Percentiles rank a stretch among this genome's conserved stretches.
Conservation (phyloP, 2,888 invertebrate genomes). For the Macroteleia sp. region DNA sequence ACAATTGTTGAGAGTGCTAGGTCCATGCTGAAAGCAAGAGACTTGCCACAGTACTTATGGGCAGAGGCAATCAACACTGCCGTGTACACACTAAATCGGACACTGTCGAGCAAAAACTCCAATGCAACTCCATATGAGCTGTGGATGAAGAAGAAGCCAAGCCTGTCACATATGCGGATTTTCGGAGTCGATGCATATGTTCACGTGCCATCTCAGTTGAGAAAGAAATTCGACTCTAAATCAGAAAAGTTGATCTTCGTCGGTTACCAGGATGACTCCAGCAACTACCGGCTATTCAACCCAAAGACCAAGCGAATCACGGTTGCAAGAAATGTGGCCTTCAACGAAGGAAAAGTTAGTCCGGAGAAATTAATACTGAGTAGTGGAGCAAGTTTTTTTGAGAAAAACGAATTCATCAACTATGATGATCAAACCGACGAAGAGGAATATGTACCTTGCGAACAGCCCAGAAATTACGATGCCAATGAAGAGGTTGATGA, state of each 20-base stretch:
- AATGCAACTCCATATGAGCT: conserved; percentile 59
- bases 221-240: conserved; percentile 63
- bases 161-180: conserved; percentile 41
- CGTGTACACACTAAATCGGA: neutral
- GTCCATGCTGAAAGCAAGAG: conserved; percentile 45
- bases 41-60: conserved; percentile 54
- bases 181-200: conserved; percentile 58
- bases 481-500: too few species aligned
- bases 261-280: conserved; percentile 53
- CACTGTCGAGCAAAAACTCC: neutral
- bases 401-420: too few species aligned
- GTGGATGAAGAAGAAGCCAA: conserved; percentile 61
- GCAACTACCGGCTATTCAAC: conserved; percentile 48
- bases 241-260: conserved; percentile 60
- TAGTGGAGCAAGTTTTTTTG: too few species aligned
- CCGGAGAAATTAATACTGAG: too few species aligned
- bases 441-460: too few species aligned
- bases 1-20: conserved; percentile 54
- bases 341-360: too few species aligned
- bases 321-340: conserved; percentile 33
- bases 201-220: conserved; percentile 46
- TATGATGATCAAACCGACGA: too few species aligned
- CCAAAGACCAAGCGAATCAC: conserved; percentile 7
- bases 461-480: too few species aligned
- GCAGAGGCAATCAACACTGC: conserved; percentile 48